Base-by-base conservation (phyloP, 2,888 invertebrate species). In the Calliphora vomitoria region DNA sequence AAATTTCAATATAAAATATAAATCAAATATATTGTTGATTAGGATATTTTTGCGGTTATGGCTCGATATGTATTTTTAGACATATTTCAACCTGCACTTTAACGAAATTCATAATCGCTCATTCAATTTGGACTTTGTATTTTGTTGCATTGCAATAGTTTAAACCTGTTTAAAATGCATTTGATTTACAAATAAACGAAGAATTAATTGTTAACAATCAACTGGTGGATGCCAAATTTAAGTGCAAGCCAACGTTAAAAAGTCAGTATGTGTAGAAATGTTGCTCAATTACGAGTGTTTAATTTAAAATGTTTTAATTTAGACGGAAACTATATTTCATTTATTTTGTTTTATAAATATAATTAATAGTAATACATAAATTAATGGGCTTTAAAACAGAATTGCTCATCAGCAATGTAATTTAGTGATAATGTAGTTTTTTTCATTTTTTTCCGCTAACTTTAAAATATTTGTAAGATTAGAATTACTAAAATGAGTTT, bases 131-230 rank as follows among this genome's bases (percentile, higher is more conserved):
- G 66, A 66, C 66, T 66, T 55, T 78, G 53, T 55, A 41, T 13
- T 35, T 20, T 53, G 18, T 18, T 35, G 76, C 38, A 76, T 66
- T 76, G 53, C 25, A 53, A 4, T 8, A 58, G 25, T 25, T 62
- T 6, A 38, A 38, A 76, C 62, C 35, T 18, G 75, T 50, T 64
- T 64, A 13, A 78, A 71, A 47, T 71, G 50, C 35, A 66, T 68
- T 68, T 25, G 38, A 72, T 55, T 72, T 50, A 76, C 18, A 64
- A 66, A 58, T 74, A 74, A 18, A 64, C 15, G 38, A 20, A 55
- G n/a, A 66, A 53, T 55, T 55, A 41, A 64, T 64, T 53, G 76
- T 38, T 58, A 60, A 25, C 10, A 74, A 58, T 38, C n/a, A 35
- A n/a, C n/a, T n/a, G n/a, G n/a, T n/a, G n/a, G n/a, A n/a, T n/a